Conservation (phyloP, 2,797 vertebrate genomes). For the Acipenser transmontanus region DNA sequence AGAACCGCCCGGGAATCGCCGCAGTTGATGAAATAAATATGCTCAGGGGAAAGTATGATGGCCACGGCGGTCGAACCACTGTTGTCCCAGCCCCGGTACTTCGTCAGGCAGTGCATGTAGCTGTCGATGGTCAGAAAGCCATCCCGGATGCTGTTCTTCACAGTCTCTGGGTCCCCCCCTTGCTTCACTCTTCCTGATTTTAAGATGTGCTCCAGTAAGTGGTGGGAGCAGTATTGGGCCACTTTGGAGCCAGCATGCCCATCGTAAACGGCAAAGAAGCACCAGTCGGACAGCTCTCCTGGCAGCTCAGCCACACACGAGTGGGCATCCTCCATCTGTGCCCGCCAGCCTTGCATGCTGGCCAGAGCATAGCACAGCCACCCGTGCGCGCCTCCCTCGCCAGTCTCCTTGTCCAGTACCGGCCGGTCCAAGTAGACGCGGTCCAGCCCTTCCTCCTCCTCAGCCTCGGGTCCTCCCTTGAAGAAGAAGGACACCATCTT, state of each 20-base stretch:
- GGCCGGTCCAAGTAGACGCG: constrained; percentile 58
- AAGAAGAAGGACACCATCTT: constrained; percentile 70
- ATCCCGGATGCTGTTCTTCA: constrained; percentile 57
- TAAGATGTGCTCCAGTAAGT: constrained; percentile 62
- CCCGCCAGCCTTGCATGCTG: constrained; percentile 72
- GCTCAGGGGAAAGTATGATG: constrained; percentile 50
- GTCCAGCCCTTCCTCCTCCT: constrained; percentile 40
- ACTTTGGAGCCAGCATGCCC: constrained; percentile 66
- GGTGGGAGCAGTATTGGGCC: constrained; percentile 62
- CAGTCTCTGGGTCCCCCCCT: constrained; percentile 48
- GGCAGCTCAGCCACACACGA: constrained; percentile 52
- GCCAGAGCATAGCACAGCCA: constrained; percentile 58
- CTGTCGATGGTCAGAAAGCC: constrained; percentile 61
- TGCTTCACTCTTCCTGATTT: constrained; percentile 41
- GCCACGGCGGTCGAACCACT: constrained; percentile 58
- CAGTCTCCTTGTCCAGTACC: constrained; percentile 53
- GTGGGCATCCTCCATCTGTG: constrained; percentile 73
- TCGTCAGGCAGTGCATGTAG: constrained; percentile 57
- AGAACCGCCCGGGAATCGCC: constrained; percentile 67
- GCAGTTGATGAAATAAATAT: constrained; percentile 71
- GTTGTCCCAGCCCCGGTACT: constrained; percentile 53
- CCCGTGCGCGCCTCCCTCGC: constrained; percentile 44
- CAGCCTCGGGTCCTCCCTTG: constrained; percentile 41
- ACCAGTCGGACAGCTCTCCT: constrained; percentile 54
- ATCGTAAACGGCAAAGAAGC: constrained; percentile 69